Evolutionary conservation across 2,113 vertebrate species (phyloP).

Genomic region (Oplegnathus fasciatus): DNA sequence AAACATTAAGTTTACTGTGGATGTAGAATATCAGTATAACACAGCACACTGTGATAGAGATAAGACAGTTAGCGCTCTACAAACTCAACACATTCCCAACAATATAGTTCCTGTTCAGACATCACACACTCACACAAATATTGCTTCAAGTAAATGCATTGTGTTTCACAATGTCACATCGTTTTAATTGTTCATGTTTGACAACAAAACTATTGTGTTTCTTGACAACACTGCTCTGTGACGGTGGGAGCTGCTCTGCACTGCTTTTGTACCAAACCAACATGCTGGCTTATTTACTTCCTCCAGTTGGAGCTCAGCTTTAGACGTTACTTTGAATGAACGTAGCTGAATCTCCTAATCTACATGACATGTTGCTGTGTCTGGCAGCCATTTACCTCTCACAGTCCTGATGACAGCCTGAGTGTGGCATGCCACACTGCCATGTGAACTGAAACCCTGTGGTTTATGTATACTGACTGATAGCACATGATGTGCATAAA

Average conservation of each 20-base stretch:
- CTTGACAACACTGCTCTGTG: background rate
- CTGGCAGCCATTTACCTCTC: background rate
- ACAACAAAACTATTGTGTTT: slow-evolving; percentile 45
- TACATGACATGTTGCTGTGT: background rate
- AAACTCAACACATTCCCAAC: background rate
- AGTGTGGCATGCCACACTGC: background rate
- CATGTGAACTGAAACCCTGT: background rate
- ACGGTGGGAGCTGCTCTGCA: slow-evolving; percentile 20
- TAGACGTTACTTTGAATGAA: background rate
- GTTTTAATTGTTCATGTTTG: slow-evolving; percentile 27
- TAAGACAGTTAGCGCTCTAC: background rate
- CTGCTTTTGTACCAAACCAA: slow-evolving; percentile 1
- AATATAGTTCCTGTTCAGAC: slow-evolving; percentile 13
- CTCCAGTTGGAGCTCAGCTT: slow-evolving; percentile 22
- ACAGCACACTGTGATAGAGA: background rate
- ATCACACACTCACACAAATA: slow-evolving; percentile 3
- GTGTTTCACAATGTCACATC: slow-evolving; percentile 17
- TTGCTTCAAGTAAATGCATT: slow-evolving; percentile 2
- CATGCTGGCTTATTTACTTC: slow-evolving; percentile 30
- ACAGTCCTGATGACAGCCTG: slow-evolving; percentile 21
- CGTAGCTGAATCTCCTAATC: background rate
- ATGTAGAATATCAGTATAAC: background rate
- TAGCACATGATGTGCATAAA: slow-evolving; percentile 11
- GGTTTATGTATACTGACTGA: slow-evolving; percentile 17
- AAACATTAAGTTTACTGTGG: background rate